Evolutionary conservation across 1,140 invertebrate species (phyloP), one percentile per base, ranked within the genome.

Genomic region (Drosophila murphyi): DNA sequence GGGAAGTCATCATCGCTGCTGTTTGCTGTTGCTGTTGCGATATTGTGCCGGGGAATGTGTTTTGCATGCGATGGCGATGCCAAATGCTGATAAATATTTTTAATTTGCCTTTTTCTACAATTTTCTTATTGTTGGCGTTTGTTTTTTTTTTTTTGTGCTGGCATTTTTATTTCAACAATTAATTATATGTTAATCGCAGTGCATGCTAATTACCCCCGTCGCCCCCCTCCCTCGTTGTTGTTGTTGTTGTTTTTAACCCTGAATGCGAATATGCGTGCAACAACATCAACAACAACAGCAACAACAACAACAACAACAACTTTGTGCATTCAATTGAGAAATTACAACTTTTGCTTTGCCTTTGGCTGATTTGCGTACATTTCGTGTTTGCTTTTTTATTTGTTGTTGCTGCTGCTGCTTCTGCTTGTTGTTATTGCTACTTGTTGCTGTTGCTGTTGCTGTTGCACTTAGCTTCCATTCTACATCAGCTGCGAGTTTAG

Each of bases 171-270:
- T 83, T 71, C 82, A 68, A 74, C 86, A 90, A 90, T 90, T 90
- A 90, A 90, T 90, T 90, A 90, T 90, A 90, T 90, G 86, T 90
- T 90, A 90, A 90, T 90, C 82, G 79, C 86, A 86, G 63, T 82
- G 82, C 86, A 90, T 90, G 82, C 87, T 90, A 90, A 90, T 90
- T 90, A 90, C 59, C 76, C 80, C 63, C 65, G 37, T 52, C 70
- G 55, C 63, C 48, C 31, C 63, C 48, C 31, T 48, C 8, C 20
- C 10, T n/a, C 32, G 7, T 29, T 12, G 45, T 43, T 62, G 41
- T 60, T 72, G 61, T 50, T 57, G 29, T 54, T 62, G 35, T 56
- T 70, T 54, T 47, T 77, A 90, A 90, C 86, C 86, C 86, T 90
- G 86, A 90, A 64, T 86, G 70, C 70, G 61, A 87, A 87, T 89